Evolutionary conservation across 35 echinoderm and acorn worm species (phyloP), one percentile per base, ranked within the genome.

Genomic region (Ophioderma brevispina): DNA sequence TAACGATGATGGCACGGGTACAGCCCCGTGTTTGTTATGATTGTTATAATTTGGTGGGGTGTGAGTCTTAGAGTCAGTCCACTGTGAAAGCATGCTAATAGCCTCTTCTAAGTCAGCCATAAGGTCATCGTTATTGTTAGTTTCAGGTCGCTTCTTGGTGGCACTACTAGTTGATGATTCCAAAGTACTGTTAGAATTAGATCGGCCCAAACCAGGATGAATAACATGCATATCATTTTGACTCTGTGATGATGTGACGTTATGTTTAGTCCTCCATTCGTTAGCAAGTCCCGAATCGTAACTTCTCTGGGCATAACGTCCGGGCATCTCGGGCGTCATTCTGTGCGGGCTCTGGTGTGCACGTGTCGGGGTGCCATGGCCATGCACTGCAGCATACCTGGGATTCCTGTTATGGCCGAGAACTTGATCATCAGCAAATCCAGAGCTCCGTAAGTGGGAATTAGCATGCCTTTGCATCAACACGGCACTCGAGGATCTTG

Each of bases 31-130:
- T 40, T 42, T 82, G 38, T 50, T 89, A 38, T 40, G 43, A 83
- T 75, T 77, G 38, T 52, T 78, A 35, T 35, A 78, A 64, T 90
- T 81, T 76, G 88, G 78, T 75, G 59, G 56, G 40, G 38, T 34
- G 76, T 76, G 31, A 31, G 36, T 81, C 46, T 49, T 30, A 55
- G 70, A 23, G 80, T 86, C 76, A 38, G 81, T 91, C 81, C 81
- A 85, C 75, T 91, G 81, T 34, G 90, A 79, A 3, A 91, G 77
- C 90, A 91, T 91, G 81, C 79, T 75, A 75, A 91, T 83, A 25
- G 90, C 90, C 78, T 91, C 82, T 43, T 91, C 90, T 77, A 91
- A 76, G 36, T 32, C 75, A 49, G 82, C 75, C 64, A 91, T 85
- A 30, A 83, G 63, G 49, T 91, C 76, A 80, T 41, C 37, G 49